phyloP scores from a whole-genome alignment of 2,797 vertebrate species.

The Florisuga fusca region DNA sequence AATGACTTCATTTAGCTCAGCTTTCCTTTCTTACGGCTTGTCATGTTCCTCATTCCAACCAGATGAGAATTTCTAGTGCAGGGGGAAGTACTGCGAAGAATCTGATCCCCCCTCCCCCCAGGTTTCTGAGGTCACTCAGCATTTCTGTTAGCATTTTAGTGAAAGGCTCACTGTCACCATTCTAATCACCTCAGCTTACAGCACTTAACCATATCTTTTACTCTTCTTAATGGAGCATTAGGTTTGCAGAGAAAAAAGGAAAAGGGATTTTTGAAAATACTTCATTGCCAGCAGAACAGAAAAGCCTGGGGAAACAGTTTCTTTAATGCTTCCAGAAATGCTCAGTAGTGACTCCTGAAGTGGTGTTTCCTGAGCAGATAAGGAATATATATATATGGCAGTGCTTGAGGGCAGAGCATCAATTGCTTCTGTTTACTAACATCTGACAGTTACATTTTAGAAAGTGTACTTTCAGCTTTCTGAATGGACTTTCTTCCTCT shows the following conservation, averaged over 20 bases:
- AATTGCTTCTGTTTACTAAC: not conserved
- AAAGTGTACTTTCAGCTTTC: not conserved
- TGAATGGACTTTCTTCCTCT: not conserved
- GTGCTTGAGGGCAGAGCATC: not conserved
- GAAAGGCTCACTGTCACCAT: not conserved
- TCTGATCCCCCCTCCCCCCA: not conserved
- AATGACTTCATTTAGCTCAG: not conserved
- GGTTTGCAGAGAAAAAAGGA: not conserved
- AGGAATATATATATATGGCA: fast-evolving
- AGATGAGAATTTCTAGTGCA: not conserved
- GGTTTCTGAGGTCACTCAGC: not conserved
- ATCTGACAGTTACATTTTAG: not conserved
- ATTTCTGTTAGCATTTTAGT: not conserved
- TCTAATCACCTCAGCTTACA: not conserved
- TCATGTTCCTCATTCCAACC: not conserved
- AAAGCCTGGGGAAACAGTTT: not conserved
- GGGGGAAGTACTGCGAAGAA: not conserved
- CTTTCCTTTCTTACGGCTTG: not conserved
- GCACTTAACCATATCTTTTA: not conserved
- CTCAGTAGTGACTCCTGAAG: not conserved
- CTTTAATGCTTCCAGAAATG: not conserved
- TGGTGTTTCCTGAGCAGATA: not conserved
- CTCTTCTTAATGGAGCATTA: not conserved
- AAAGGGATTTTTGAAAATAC: not conserved
- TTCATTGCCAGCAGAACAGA: not conserved